phyloP scores from a whole-genome alignment of 2,797 vertebrate genomes.

The Merluccius polli region DNA sequence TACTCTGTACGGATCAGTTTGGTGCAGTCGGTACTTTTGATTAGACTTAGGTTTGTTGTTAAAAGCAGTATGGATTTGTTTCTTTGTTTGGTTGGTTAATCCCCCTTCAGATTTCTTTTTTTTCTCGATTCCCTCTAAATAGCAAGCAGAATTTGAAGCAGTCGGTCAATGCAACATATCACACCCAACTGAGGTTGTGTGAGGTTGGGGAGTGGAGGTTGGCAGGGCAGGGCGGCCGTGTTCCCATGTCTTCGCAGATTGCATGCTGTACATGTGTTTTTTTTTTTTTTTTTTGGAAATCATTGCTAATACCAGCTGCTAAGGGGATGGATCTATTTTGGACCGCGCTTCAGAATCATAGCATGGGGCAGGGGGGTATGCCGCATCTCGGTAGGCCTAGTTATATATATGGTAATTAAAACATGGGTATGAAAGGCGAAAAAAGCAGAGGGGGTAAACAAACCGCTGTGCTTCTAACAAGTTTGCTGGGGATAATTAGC shows the following conservation, averaged over 20 bases:
- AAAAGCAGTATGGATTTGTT: background rate
- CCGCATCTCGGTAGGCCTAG: conserved; percentile 5
- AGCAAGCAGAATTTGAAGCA: background rate
- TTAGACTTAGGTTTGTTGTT: background rate
- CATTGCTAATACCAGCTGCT: background rate
- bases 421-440: conserved; percentile 20
- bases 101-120: background rate
- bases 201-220: conserved; percentile 2
- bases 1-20: background rate
- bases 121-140: background rate
- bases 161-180: background rate
- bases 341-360: conserved; percentile 12
- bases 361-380: conserved; percentile 22
- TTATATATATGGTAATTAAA: conserved; percentile 20
- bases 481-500: conserved; percentile 9
- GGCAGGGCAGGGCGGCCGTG: background rate
- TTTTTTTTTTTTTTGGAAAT: background rate
- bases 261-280: background rate
- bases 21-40: background rate
- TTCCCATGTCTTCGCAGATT: conserved; percentile 27
- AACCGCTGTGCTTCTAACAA: conserved; percentile 8
- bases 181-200: conserved; percentile 3
- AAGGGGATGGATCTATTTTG: conserved; percentile 24
- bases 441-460: conserved; percentile 21
- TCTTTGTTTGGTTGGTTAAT: background rate